These are phyloP conservation scores for Brachionus angularis DNA, from an alignment of 1,140 invertebrate species.

Conservation along the genomic window DNA sequence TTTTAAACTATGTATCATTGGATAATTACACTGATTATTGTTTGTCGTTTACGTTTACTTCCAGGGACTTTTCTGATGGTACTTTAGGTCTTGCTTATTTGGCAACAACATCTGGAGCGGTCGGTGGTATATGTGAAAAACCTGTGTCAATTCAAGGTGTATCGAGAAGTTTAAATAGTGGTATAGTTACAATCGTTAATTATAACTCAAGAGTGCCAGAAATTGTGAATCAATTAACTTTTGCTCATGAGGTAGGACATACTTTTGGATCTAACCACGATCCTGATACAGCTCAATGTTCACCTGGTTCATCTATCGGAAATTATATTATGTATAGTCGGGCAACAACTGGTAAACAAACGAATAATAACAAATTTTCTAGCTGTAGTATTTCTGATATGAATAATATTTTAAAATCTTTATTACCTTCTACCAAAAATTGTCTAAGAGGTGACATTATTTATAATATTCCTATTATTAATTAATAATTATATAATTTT, in stretches of 20 bases:
- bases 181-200: slow-evolving; percentile 99
- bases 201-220: slow-evolving; percentile 92
- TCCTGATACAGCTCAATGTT: neutral
- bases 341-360: slow-evolving; percentile 83
- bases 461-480: neutral
- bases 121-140: slow-evolving; percentile 93
- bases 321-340: slow-evolving; percentile 79
- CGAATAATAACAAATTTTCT: slow-evolving; percentile 91
- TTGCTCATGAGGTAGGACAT: slow-evolving; percentile 98
- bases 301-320: slow-evolving; percentile 43
- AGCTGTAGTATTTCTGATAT: slow-evolving; percentile 63
- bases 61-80: slow-evolving; percentile 91
- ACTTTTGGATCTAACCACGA: slow-evolving; percentile 82
- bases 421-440: slow-evolving; percentile 53
- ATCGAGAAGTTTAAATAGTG: slow-evolving; percentile 76
- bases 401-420: slow-evolving; percentile 66
- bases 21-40: slow-evolving; percentile 96
- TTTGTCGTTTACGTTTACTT: slow-evolving; percentile 96
- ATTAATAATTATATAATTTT: neutral
- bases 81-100: slow-evolving; percentile 96
- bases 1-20: slow-evolving; percentile 63
- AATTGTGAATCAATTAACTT: slow-evolving; percentile 90
- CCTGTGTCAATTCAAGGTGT: slow-evolving; percentile 55
- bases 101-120: slow-evolving; percentile 52
- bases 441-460: neutral